phyloP scores from a whole-genome alignment of 2,113 vertebrate genomes.

The Nyctereutes procyonoides region DNA sequence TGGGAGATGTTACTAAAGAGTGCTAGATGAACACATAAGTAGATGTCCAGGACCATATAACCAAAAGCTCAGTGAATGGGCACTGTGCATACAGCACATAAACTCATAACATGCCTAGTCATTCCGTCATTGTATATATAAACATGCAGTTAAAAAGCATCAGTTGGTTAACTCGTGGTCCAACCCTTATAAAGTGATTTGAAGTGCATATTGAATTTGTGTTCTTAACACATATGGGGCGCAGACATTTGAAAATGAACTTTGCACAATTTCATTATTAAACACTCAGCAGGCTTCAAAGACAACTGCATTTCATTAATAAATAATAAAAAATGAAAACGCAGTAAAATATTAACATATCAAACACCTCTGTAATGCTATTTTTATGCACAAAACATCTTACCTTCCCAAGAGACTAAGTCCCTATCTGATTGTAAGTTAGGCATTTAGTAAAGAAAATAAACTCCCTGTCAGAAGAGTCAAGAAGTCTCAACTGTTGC shows the following conservation, averaged over 20 bases:
- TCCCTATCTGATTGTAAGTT: constrained; percentile 49
- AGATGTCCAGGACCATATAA: background rate
- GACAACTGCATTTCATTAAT: constrained; percentile 81
- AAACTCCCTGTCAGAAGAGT: constrained; percentile 62
- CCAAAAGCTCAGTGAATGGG: background rate
- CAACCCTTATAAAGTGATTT: constrained; percentile 28
- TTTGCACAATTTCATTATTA: constrained; percentile 79
- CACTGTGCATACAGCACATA: background rate
- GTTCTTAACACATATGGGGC: constrained; percentile 64
- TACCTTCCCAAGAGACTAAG: constrained; percentile 69
- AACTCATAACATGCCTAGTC: background rate
- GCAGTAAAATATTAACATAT: constrained; percentile 81
- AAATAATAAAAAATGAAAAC: constrained; percentile 82
- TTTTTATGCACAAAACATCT: constrained; percentile 75
- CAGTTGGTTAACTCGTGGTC: background rate
- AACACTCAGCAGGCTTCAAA: constrained; percentile 81
- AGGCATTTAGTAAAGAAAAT: constrained; percentile 78
- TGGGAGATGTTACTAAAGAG: background rate
- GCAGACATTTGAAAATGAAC: constrained; percentile 73
- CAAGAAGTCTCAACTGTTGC: background rate
- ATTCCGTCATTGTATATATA: background rate
- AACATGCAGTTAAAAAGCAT: background rate
- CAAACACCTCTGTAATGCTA: constrained; percentile 77
- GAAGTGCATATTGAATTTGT: constrained; percentile 66
- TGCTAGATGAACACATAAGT: too few species aligned